Evolutionary conservation across 2,888 invertebrate genomes (phyloP).

Genomic region (Cotesia congregata): DNA sequence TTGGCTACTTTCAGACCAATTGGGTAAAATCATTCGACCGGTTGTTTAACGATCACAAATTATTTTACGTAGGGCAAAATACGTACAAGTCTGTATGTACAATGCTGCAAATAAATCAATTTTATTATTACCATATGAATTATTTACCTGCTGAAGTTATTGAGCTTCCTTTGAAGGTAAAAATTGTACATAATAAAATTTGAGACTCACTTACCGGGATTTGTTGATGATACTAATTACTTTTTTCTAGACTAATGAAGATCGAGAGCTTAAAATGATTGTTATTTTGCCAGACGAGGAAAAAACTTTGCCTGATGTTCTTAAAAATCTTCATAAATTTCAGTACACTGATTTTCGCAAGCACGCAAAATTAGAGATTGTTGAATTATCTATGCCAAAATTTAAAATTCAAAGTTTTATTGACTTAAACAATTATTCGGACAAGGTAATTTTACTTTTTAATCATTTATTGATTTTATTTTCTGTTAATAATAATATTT

Average conservation of each 20-base stretch:
- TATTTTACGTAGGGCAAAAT: neutral
- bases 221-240: neutral
- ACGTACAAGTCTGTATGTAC: conserved; percentile 2
- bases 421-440: neutral
- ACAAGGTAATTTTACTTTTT: neutral
- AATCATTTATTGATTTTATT: neutral
- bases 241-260: neutral
- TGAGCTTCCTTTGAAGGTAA: neutral
- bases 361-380: neutral
- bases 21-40: conserved; percentile 8
- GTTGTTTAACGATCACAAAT: neutral
- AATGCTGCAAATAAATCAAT: conserved; percentile 1
- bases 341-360: neutral
- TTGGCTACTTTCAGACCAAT: neutral
- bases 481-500: neutral
- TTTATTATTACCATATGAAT: neutral
- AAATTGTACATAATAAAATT: neutral
- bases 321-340: neutral
- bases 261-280: conserved; percentile 5
- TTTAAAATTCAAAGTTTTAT: conserved; percentile 4
- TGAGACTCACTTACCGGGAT: neutral
- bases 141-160: neutral
- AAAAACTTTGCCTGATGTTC: neutral
- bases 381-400: conserved; percentile 5
- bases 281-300: neutral